Percentiles rank a stretch among this genome's conserved stretches.
These are phyloP conservation scores for Diploscapter pachys DNA, from an alignment of 1,140 invertebrate genomes.

Conservation along the genomic window DNA sequence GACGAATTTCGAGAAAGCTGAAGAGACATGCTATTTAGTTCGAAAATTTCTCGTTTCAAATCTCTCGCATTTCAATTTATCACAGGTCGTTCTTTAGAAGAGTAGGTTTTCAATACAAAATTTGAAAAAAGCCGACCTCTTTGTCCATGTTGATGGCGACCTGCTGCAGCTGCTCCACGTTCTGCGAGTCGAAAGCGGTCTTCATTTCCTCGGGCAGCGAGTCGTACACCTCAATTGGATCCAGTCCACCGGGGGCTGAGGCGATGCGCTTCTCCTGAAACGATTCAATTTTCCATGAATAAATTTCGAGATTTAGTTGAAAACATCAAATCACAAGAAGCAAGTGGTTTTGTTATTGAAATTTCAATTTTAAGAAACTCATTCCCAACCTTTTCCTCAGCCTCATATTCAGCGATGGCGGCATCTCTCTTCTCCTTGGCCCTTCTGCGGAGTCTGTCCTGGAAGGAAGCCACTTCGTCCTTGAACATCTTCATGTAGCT, in stretches of 20 bases:
- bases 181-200: constrained; percentile 74
- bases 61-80: background rate
- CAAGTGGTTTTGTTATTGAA: too few species aligned
- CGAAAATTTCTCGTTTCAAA: background rate
- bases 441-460: constrained; percentile 77
- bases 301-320: too few species aligned
- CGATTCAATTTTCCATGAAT: background rate
- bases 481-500: constrained; percentile 86
- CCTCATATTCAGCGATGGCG: constrained; percentile 42
- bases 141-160: constrained; percentile 82
- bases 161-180: constrained; percentile 81
- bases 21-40: background rate
- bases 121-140: constrained; percentile 60
- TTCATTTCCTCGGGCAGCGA: constrained; percentile 74
- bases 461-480: constrained; percentile 84
- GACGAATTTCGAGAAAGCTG: background rate
- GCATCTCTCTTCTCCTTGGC: constrained; percentile 66
- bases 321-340: too few species aligned
- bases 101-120: background rate
- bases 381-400: constrained; percentile 69
- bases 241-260: constrained; percentile 79
- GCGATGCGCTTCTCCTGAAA: constrained; percentile 73
- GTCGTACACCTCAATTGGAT: constrained; percentile 94
- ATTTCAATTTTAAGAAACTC: background rate
- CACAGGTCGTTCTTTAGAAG: background rate